phyloP scores from a whole-genome alignment of 2,113 vertebrate species.

The Boulengeromyrus knoepffleri region DNA sequence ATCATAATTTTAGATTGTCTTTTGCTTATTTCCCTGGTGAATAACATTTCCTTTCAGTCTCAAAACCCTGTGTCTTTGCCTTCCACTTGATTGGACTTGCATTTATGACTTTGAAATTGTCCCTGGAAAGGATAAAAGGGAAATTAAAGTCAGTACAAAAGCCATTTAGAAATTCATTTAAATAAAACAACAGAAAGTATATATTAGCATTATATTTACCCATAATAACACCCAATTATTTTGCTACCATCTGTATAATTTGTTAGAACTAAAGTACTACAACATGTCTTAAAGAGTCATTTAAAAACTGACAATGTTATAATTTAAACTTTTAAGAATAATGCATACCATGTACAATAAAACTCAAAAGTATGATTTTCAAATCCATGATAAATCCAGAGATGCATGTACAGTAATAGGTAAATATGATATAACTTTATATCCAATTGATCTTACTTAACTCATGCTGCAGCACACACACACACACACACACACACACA shows the following conservation, averaged over 20 bases:
- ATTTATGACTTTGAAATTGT: constrained; percentile 42
- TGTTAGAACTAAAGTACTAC: neutral
- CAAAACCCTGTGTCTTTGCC: constrained; percentile 40
- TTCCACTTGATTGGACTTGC: constrained; percentile 38
- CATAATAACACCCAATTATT: neutral
- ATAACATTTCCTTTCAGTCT: constrained; percentile 54
- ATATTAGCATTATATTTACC: neutral
- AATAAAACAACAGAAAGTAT: neutral
- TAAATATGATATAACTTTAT: neutral
- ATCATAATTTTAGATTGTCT: constrained; percentile 46
- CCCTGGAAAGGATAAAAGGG: constrained; percentile 45
- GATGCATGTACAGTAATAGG: neutral
- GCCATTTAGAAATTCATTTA: neutral
- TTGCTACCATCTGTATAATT: neutral
- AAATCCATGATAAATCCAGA: neutral
- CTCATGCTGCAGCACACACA: neutral
- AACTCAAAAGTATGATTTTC: neutral
- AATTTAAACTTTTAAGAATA: neutral
- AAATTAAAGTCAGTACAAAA: neutral
- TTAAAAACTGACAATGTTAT: neutral
- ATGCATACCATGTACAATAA: neutral
- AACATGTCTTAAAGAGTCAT: neutral
- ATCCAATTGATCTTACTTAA: neutral
- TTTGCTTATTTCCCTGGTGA: constrained; percentile 60
- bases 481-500: neutral